Evolutionary conservation across 1,140 invertebrate species (phyloP).

Genomic region (Drosophila bocki): DNA sequence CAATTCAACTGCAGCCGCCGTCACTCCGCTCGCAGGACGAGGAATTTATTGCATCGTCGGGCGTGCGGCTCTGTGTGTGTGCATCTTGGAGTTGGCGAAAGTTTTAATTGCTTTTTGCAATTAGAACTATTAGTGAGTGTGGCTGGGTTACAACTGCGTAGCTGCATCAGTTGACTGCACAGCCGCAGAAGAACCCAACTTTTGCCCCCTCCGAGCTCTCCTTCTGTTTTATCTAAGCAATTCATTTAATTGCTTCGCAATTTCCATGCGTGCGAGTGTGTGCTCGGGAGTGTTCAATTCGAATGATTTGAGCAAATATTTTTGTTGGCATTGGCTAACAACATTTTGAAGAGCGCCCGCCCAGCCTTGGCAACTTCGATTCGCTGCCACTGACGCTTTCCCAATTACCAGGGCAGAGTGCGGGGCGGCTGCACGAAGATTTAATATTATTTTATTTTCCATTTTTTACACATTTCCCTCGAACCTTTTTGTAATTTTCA

Average conservation of each 20-base stretch:
- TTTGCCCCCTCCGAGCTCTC: conserved; percentile 6
- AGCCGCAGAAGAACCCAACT: conserved; percentile 57
- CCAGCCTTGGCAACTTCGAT: conserved; percentile 23
- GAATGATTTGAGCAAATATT: conserved; percentile 68
- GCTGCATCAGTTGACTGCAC: conserved; percentile 74
- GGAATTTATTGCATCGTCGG: conserved; percentile 36
- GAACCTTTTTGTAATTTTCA: conserved; percentile 32
- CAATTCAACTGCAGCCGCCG: conserved; percentile 34
- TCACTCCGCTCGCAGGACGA: conserved; percentile 36
- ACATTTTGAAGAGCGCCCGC: conserved; percentile 12
- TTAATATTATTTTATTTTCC: conserved; percentile 37
- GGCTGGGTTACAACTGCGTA: conserved; percentile 74
- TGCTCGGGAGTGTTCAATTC: conserved; percentile 32
- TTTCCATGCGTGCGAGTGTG: conserved; percentile 63
- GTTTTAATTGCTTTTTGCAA: conserved; percentile 84
- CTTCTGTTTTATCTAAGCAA: conserved; percentile 67
- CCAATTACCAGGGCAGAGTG: conserved; percentile 20
- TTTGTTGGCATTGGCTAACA: conserved; percentile 40
- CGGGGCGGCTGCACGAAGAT: neutral
- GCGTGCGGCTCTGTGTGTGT: conserved; percentile 32
- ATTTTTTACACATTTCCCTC: conserved; percentile 18
- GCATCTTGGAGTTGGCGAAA: conserved; percentile 77
- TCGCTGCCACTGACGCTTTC: conserved; percentile 36
- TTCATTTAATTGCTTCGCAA: conserved; percentile 81
- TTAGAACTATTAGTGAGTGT: conserved; percentile 83